Base-by-base conservation (phyloP, 2,113 vertebrate species). In the Lagopus muta region DNA sequence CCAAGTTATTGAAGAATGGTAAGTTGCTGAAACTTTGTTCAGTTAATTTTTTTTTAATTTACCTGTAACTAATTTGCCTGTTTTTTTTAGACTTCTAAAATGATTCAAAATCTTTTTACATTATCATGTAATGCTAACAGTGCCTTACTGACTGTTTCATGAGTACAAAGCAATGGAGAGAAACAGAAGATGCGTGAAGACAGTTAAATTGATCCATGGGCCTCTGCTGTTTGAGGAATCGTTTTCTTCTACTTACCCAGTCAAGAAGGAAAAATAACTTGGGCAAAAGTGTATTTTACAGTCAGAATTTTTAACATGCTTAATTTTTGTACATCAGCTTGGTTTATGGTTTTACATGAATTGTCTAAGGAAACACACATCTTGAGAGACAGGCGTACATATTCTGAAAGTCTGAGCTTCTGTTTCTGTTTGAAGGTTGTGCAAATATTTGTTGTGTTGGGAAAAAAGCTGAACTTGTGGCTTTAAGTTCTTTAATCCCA, bases 1-100 rank as follows among this genome's bases (percentile, higher is more conserved):
- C 85, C 97, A 98, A 85, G 97, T 98, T 89, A 95, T 98, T 93
- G 98, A 98, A 95, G 98, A 98, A 93, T 97, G 98, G 98, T 98
- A 94, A 98, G 98, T 97, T 76, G 73, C 5, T 73, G 47, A 50
- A 73, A 80, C 25, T 8, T 75, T 78, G 40, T 34, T 52, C 43
- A 75, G 6, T 48, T 48, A 72, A 65, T 58, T 78, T 16, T 72
- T 72, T 83, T 86, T 71, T 72, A n/a, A 69, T 76, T 70, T 86
- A 25, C 38, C 45, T 71, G 11, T 74, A 80, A 73, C 24, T 66
- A 61, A 36, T 72, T 47, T 83, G 12, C 7, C 24, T 90, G 43
- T 0, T 61, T 83, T 92, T 55, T 58, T 58, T 64, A 72, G 77
- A 32, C 9, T 83, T 81, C 5, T 4, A n/a, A 86, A 75, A 86